A percentile compares a stretch with the other conserved stretches of the same genome.
phyloP scores from a whole-genome alignment of 2,888 invertebrate species.

The Leptothorax acervorum region DNA sequence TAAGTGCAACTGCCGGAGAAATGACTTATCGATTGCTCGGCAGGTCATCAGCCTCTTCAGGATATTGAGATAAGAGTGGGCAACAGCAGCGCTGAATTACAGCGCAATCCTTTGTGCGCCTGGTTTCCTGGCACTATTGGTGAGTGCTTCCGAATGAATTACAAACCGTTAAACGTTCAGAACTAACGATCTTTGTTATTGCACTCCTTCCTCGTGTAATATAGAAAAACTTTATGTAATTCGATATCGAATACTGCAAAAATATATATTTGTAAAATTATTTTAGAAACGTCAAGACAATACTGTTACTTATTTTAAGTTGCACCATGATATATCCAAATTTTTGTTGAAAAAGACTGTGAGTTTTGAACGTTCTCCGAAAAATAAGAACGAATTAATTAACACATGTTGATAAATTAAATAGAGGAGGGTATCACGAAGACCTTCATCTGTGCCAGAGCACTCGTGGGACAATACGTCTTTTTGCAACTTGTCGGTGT shows the following conservation, averaged over 20 bases:
- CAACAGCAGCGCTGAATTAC: constrained; percentile 94
- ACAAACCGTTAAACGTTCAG: constrained; percentile 13
- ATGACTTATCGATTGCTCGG: constrained; percentile 55
- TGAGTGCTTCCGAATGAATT: constrained; percentile 83
- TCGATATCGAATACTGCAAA: neutral
- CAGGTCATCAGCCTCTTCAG: constrained; percentile 95
- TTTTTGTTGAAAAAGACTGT: neutral
- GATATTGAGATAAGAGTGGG: constrained; percentile 96
- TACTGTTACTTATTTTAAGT: neutral
- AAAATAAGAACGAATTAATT: constrained; percentile 1
- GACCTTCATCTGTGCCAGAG: constrained; percentile 94
- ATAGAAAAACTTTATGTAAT: neutral
- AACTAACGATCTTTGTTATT: neutral
- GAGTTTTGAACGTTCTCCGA: neutral
- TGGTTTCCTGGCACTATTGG: constrained; percentile 97
- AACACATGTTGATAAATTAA: constrained; percentile 15
- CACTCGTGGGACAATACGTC: constrained; percentile 94
- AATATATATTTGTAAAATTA: neutral
- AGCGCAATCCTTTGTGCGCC: constrained; percentile 95
- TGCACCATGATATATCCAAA: neutral
- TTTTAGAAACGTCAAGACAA: neutral
- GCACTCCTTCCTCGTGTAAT: neutral
- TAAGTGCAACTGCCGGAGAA: neutral
- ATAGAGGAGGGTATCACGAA: constrained; percentile 96
- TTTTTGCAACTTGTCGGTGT: constrained; percentile 96